A percentile compares a stretch with the other conserved stretches of the same genome.
Evolutionary conservation across 1,140 invertebrate species (phyloP).

Genomic region (Psix sp.): DNA sequence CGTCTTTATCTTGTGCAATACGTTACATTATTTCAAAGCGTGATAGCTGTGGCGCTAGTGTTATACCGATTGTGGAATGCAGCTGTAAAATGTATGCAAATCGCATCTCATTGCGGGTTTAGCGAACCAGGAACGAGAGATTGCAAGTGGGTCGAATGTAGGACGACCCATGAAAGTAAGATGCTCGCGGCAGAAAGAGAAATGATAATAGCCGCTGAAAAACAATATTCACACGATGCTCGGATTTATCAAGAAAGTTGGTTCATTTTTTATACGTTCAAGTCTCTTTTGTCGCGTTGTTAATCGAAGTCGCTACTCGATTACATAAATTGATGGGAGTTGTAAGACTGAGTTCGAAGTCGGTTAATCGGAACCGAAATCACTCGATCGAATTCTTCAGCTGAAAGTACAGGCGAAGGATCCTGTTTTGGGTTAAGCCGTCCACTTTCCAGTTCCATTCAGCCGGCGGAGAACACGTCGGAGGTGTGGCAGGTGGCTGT

Average conservation of each 20-base stretch:
- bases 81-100: constrained; percentile 57
- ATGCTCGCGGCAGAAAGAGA: constrained; percentile 56
- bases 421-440: constrained; percentile 52
- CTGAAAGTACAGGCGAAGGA: constrained; percentile 59
- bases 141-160: constrained; percentile 56
- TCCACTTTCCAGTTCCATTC: constrained; percentile 60
- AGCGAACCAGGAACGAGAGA: constrained; percentile 59
- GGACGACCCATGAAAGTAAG: constrained; percentile 59
- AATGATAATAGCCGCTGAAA: constrained; percentile 49
- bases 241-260: constrained; percentile 26
- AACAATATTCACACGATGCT: constrained; percentile 26
- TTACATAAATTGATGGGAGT: no score
- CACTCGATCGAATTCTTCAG: constrained; percentile 44
- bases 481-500: constrained; percentile 55
- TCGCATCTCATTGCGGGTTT: constrained; percentile 56
- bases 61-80: constrained; percentile 42
- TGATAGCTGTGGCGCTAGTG: constrained; percentile 40
- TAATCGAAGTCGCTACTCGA: no score
- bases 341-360: no score
- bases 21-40: constrained; percentile 46
- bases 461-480: constrained; percentile 28
- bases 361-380: no score
- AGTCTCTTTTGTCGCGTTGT: no score
- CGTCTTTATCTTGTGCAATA: constrained; percentile 31
- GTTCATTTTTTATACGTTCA: background rate